A percentile compares a stretch with the other conserved stretches of the same genome.
These are phyloP conservation scores for Ornithorhynchus anatinus DNA, from an alignment of 2,113 vertebrate genomes.

Conservation along the genomic window DNA sequence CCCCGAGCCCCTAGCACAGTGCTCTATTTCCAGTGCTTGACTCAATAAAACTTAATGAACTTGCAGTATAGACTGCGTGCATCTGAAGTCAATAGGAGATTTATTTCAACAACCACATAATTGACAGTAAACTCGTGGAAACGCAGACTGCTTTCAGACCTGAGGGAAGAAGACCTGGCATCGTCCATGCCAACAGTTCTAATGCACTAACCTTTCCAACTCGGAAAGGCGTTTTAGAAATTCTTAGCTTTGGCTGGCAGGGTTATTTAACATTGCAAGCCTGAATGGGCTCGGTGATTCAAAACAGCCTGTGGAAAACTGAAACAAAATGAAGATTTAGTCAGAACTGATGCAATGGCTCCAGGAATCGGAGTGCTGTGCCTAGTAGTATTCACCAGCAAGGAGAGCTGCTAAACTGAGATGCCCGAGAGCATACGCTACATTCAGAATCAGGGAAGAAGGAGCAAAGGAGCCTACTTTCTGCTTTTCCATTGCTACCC, in stretches of 20 bases:
- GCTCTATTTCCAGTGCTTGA: too few species aligned
- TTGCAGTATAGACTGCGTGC: too few species aligned
- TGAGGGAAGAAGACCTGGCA: conserved; percentile 46
- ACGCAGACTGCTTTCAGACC: conserved; percentile 5
- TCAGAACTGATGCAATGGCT: conserved; percentile 32
- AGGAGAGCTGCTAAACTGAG: too few species aligned
- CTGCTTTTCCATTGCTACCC: too few species aligned
- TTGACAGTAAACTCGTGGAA: background rate
- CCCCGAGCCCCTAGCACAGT: too few species aligned
- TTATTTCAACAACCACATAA: background rate
- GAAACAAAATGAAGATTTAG: conserved; percentile 47
- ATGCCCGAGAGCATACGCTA: too few species aligned
- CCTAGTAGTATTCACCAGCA: too few species aligned
- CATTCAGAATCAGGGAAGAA: too few species aligned
- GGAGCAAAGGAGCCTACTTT: too few species aligned
- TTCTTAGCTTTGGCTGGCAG: conserved; percentile 58
- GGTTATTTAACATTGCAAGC: conserved; percentile 45
- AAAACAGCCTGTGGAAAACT: conserved; percentile 52
- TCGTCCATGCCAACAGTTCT: conserved; percentile 53
- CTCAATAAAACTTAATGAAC: too few species aligned
- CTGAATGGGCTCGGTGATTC: conserved; percentile 56
- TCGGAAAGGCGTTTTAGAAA: conserved; percentile 59
- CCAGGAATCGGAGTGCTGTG: too few species aligned
- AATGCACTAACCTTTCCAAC: conserved; percentile 60
- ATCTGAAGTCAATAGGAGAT: conserved; percentile 24